Conservation (phyloP, 2,797 vertebrate species). For the Acanthis flammea region DNA sequence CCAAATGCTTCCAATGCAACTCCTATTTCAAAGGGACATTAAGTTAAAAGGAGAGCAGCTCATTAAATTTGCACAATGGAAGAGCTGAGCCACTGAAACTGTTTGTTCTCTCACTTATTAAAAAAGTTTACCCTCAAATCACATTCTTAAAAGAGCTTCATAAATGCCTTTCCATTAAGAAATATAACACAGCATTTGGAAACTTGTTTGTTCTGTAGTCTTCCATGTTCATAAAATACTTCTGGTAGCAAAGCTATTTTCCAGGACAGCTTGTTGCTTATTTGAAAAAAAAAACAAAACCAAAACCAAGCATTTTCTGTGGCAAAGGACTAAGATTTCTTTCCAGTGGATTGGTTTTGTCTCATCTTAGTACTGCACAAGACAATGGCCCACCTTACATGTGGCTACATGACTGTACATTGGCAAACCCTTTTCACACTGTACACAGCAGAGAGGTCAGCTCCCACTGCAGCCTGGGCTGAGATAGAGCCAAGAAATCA, state of each 20-base stretch:
- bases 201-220: not conserved
- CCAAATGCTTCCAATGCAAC: not conserved
- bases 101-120: slow-evolving; percentile 17
- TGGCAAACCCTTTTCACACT: not conserved
- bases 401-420: not conserved
- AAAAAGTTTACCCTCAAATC: not conserved
- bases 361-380: not conserved
- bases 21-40: not conserved
- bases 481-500: fast-evolving
- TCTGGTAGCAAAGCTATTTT: not conserved
- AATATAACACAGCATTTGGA: not conserved
- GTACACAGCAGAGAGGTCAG: not conserved
- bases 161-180: slow-evolving; percentile 16
- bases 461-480: not conserved
- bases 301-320: not conserved
- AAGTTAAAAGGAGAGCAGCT: slow-evolving; percentile 30
- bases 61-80: slow-evolving; percentile 22
- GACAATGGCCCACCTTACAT: not conserved
- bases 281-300: no score
- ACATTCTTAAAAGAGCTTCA: not conserved
- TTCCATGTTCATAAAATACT: not conserved
- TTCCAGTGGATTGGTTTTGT: not conserved
- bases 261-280: not conserved
- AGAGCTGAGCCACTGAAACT: not conserved
- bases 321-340: not conserved